A percentile compares a stretch with the other conserved stretches of the same genome.
phyloP scores from a whole-genome alignment of 2,113 vertebrate genomes.

The Pogonocichla stellata region DNA sequence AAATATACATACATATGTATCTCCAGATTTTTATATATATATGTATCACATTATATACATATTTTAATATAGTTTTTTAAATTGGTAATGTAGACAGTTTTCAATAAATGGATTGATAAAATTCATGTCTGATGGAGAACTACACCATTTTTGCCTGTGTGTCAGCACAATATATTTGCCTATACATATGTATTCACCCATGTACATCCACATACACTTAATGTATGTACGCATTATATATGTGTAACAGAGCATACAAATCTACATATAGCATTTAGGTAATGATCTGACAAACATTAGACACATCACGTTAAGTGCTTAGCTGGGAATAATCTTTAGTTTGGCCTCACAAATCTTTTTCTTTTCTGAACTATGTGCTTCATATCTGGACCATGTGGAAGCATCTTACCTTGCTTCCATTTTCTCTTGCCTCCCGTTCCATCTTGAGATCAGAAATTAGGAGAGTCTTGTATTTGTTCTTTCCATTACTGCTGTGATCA shows the following conservation, averaged over 20 bases:
- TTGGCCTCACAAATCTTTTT: background rate
- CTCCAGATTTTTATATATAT: background rate
- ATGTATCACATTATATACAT: background rate
- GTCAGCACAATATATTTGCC: background rate
- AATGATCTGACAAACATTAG: slow-evolving; percentile 27
- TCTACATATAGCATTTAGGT: background rate
- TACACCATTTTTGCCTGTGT: background rate
- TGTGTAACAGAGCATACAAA: slow-evolving; percentile 16
- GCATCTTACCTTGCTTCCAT: slow-evolving; percentile 84
- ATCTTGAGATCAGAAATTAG: slow-evolving; percentile 83
- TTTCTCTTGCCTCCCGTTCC: slow-evolving; percentile 82
- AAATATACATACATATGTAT: slow-evolving; percentile 11
- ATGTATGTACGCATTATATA: background rate
- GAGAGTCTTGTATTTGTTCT: slow-evolving; percentile 83
- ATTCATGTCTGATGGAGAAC: background rate
- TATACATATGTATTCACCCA: background rate
- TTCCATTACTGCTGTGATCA: slow-evolving; percentile 80
- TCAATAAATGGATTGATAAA: background rate
- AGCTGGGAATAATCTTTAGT: background rate
- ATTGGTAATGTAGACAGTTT: background rate
- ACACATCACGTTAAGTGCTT: slow-evolving; percentile 9
- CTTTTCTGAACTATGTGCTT: slow-evolving; percentile 39
- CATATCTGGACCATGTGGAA: slow-evolving; percentile 13
- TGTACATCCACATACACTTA: background rate
- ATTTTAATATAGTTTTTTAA: background rate